Conservation (phyloP, 2,113 vertebrate genomes). For the Hemichromis elongatus region DNA sequence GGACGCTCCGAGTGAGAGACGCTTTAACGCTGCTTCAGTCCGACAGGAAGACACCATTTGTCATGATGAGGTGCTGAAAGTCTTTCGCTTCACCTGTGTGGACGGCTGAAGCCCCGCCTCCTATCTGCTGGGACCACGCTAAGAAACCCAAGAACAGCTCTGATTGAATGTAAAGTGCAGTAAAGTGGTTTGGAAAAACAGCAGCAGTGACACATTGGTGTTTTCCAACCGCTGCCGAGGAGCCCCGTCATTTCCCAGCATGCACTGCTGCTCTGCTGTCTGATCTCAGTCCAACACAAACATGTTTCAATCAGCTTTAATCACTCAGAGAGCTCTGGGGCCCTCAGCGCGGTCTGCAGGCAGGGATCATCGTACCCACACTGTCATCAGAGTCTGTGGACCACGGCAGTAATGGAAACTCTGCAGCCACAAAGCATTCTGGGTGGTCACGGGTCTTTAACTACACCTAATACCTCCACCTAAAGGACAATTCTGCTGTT, state of each 20-base stretch:
- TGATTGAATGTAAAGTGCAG: neutral
- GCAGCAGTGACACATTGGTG: neutral
- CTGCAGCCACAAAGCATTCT: neutral
- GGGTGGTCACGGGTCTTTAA: neutral
- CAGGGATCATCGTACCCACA: neutral
- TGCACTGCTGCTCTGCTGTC: neutral
- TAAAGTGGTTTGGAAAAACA: neutral
- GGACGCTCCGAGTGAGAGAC: neutral
- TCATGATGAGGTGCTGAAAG: neutral
- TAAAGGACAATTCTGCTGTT: neutral
- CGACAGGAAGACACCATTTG: neutral
- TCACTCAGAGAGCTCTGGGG: neutral
- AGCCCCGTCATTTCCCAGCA: slow-evolving; percentile 8
- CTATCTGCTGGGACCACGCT: neutral
- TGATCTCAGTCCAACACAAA: slow-evolving; percentile 12
- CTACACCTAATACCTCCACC: neutral
- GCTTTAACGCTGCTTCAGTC: neutral
- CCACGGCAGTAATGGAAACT: slow-evolving; percentile 10
- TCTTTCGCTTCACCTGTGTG: neutral
- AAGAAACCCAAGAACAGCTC: neutral
- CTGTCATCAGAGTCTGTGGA: neutral
- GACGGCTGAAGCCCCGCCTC: neutral
- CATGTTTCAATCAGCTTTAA: neutral
- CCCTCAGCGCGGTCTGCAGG: neutral
- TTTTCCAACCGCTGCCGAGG: neutral